phyloP scores from a whole-genome alignment of 2,113 vertebrate species.

The Salvelinus fontinalis region DNA sequence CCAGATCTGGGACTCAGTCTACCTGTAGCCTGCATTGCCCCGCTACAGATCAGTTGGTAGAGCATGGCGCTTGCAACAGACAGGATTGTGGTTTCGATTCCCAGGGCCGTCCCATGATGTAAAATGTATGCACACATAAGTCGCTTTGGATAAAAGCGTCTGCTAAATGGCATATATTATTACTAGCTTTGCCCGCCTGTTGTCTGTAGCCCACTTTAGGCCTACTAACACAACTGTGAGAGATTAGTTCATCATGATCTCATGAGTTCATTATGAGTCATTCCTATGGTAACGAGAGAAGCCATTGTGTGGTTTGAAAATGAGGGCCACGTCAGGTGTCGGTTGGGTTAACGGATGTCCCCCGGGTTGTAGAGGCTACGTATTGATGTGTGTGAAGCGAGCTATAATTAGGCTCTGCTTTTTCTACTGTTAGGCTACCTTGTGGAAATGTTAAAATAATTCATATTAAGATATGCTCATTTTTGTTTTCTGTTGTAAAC shows the following conservation, averaged over 20 bases:
- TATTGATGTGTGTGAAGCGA: neutral
- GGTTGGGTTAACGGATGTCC: neutral
- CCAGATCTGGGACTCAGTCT: too few species aligned
- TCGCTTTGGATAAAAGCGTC: too few species aligned
- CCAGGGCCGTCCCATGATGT: too few species aligned
- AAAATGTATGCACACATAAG: too few species aligned
- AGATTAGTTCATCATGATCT: neutral
- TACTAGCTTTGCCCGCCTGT: neutral
- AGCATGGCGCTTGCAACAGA: too few species aligned
- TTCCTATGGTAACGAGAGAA: neutral
- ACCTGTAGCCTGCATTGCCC: too few species aligned
- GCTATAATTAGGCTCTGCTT: too few species aligned
- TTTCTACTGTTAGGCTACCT: too few species aligned
- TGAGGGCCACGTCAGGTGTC: neutral
- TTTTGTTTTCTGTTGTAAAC: too few species aligned
- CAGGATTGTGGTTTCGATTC: too few species aligned
- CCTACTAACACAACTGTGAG: neutral
- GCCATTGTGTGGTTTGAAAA: constrained; percentile 13
- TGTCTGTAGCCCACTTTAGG: neutral
- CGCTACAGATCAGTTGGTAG: too few species aligned
- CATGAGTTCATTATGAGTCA: neutral
- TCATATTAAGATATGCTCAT: neutral
- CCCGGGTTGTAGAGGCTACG: neutral
- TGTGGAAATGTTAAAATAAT: neutral
- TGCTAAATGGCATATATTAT: too few species aligned